Percentiles rank a stretch among this genome's conserved stretches.
Evolutionary conservation across 2,797 vertebrate genomes (phyloP).

Genomic region (Salarias fasciatus): DNA sequence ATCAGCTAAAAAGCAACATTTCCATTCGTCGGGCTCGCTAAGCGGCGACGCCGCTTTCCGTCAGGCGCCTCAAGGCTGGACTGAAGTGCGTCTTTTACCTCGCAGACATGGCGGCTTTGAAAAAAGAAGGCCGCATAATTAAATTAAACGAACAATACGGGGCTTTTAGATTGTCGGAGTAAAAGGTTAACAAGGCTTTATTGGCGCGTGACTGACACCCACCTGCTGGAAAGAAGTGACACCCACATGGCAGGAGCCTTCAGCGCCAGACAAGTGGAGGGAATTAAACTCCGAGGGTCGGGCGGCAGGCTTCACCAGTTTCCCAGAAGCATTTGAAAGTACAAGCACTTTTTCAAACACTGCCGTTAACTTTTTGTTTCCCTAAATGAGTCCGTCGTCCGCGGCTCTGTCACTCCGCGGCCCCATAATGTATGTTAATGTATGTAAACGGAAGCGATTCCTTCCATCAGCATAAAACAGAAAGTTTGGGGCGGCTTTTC

Average conservation of each 20-base stretch:
- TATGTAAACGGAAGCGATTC: slow-evolving; percentile 60
- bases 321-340: slow-evolving; percentile 23
- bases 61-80: background rate
- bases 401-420: background rate
- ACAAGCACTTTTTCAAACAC: slow-evolving; percentile 8
- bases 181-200: slow-evolving; percentile 23
- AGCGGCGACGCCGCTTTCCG: background rate
- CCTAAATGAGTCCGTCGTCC: slow-evolving; percentile 28
- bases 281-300: slow-evolving; percentile 6
- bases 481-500: slow-evolving; percentile 35
- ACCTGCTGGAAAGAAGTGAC: background rate
- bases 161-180: background rate
- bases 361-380: slow-evolving; percentile 21
- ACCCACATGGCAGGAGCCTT: too few species aligned
- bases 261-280: background rate
- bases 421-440: slow-evolving; percentile 50
- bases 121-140: background rate
- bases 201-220: slow-evolving; percentile 21
- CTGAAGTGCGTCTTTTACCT: background rate
- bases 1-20: too few species aligned
- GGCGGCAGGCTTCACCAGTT: background rate
- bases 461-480: slow-evolving; percentile 40
- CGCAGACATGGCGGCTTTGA: too few species aligned
- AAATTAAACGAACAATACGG: background rate
- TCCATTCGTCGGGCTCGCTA: too few species aligned